Percentiles rank a stretch among this genome's conserved stretches.
These are phyloP conservation scores for Rhopilema esculentum DNA, from an alignment of 30 jellyfish, hydroid and myxozoan species.

Conservation along the genomic window DNA sequence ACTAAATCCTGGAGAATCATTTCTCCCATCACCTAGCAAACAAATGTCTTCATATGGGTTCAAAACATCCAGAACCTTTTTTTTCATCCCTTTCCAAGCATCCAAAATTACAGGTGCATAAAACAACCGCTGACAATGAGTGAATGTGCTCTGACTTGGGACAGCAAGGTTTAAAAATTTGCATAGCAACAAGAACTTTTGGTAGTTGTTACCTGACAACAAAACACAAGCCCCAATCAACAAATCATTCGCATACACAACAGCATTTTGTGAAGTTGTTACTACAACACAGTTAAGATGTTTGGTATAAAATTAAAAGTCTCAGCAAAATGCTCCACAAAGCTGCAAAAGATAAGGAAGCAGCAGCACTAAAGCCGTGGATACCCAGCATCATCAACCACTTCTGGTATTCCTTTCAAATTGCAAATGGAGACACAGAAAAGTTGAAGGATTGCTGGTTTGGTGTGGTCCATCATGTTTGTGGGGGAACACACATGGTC, in stretches of 20 bases:
- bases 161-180: no score
- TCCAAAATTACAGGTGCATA: slow-evolving; percentile 12
- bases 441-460: slow-evolving; percentile 25
- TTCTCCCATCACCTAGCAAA: slow-evolving; percentile 54
- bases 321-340: neutral
- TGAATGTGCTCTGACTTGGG: slow-evolving; percentile 26
- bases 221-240: no score
- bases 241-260: no score
- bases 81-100: slow-evolving; percentile 29
- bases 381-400: slow-evolving; percentile 10
- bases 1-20: no score
- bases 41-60: slow-evolving; percentile 13
- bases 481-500: slow-evolving; percentile 15
- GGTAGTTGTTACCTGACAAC: no score
- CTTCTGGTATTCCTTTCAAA: slow-evolving; percentile 22
- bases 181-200: no score
- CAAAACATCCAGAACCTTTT: neutral
- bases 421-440: slow-evolving; percentile 9
- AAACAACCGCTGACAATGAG: neutral
- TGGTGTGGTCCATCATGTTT: slow-evolving; percentile 29
- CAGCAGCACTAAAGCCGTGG: slow-evolving; percentile 34
- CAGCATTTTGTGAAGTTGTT: no score
- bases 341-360: slow-evolving; percentile 22
- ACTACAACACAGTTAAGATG: neutral
- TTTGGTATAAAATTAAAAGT: slow-evolving; percentile 21